Percentiles rank a stretch among this genome's conserved stretches.
Evolutionary conservation across 2,113 vertebrate species (phyloP).

Genomic region (Nyctibius bracteatus): DNA sequence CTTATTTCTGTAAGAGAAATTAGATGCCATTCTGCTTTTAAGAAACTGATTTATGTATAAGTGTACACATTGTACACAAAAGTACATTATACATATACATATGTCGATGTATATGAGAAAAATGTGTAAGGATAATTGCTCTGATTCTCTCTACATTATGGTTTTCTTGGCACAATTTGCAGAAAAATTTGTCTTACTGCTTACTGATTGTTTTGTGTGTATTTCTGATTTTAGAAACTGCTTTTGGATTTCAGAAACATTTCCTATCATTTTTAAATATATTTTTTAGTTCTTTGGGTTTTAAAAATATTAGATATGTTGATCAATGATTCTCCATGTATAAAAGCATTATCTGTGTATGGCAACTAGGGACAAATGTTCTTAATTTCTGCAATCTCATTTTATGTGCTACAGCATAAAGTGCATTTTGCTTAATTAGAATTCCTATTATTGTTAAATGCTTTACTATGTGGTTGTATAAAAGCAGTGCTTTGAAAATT

Average conservation of each 20-base stretch:
- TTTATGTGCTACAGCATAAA: not conserved
- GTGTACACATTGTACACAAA: not conserved
- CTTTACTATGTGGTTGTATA: not conserved
- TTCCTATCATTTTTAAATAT: fast-evolving
- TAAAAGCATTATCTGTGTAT: not conserved
- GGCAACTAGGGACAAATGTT: not conserved
- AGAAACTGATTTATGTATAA: not conserved
- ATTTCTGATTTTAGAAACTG: not conserved
- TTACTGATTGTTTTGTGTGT: not conserved
- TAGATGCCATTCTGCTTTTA: not conserved
- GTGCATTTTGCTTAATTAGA: not conserved
- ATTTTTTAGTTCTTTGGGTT: not conserved
- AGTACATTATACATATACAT: not conserved
- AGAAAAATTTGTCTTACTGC: not conserved
- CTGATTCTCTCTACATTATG: not conserved
- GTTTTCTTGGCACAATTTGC: not conserved
- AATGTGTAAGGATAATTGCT: not conserved
- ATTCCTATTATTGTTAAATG: not conserved
- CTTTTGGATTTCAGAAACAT: not conserved
- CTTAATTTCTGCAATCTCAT: not conserved
- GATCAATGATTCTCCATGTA: not conserved
- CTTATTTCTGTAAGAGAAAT: not conserved
- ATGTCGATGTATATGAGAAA: not conserved
- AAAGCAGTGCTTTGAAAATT: not conserved
- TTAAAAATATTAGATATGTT: not conserved